Evolutionary conservation across 1,140 invertebrate species (phyloP).

Genomic region (Euura lappo): DNA sequence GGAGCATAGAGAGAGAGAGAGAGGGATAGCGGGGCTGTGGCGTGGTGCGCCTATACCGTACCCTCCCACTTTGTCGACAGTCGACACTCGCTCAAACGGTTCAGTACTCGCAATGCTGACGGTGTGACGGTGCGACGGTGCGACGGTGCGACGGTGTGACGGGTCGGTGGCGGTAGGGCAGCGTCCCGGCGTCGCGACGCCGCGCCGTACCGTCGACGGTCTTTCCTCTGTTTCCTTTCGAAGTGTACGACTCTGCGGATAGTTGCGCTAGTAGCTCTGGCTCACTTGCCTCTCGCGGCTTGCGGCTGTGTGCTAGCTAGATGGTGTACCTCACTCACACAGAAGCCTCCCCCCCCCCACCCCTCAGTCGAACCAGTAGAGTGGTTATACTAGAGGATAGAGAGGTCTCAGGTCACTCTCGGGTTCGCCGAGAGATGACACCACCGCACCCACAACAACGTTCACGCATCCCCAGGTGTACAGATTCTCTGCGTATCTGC

Average conservation of each 20-base stretch:
- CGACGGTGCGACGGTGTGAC: no score
- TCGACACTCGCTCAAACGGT: slow-evolving; percentile 1
- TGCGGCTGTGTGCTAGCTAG: neutral
- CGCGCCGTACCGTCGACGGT: neutral
- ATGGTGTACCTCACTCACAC: no score
- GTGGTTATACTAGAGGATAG: slow-evolving; percentile 10
- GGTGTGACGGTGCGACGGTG: neutral
- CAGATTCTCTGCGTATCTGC: neutral
- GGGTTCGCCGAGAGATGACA: slow-evolving; percentile 57
- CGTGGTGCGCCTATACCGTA: slow-evolving; percentile 33
- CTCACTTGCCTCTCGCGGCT: neutral
- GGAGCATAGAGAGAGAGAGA: slow-evolving; percentile 32
- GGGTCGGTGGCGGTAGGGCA: neutral
- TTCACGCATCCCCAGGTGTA: slow-evolving; percentile 46
- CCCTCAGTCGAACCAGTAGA: neutral
- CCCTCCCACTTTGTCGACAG: neutral
- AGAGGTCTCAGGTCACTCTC: slow-evolving; percentile 39
- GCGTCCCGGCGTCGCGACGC: neutral
- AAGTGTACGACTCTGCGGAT: slow-evolving; percentile 1
- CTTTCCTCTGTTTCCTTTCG: neutral
- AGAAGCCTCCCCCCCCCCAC: neutral
- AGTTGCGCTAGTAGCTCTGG: neutral
- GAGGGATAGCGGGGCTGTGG: no score
- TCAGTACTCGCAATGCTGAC: slow-evolving; percentile 7
- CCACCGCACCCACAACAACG: slow-evolving; percentile 44